Evolutionary conservation across 2,888 invertebrate species (phyloP).

Genomic region (Liodrosophila aerea): DNA sequence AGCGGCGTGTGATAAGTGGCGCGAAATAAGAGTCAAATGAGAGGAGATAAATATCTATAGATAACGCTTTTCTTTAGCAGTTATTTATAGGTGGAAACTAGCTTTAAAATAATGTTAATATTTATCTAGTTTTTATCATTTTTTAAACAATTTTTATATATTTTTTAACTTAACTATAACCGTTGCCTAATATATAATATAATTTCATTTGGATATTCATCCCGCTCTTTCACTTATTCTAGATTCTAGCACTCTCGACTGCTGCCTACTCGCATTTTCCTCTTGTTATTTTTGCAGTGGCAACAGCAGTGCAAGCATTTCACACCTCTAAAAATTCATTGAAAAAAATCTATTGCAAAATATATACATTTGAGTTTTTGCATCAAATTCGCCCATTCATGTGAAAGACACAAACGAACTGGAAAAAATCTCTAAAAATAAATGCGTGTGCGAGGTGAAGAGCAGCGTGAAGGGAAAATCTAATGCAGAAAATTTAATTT

Average conservation of each 20-base stretch:
- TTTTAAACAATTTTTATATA: not conserved
- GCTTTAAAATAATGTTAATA: too few species aligned
- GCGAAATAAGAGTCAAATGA: too few species aligned
- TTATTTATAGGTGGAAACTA: too few species aligned
- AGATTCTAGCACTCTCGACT: not conserved
- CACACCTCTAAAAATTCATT: conserved; percentile 59
- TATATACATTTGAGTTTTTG: conserved; percentile 35
- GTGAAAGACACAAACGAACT: conserved; percentile 55
- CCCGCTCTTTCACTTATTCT: not conserved
- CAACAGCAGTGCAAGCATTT: conserved; percentile 47
- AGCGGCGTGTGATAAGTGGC: too few species aligned
- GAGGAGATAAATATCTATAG: not conserved
- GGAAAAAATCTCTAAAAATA: conserved; percentile 57
- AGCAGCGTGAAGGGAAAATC: conserved; percentile 22
- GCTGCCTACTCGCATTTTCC: not conserved
- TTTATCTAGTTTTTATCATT: too few species aligned
- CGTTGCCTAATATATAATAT: too few species aligned
- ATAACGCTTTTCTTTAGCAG: too few species aligned
- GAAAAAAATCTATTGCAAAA: conserved; percentile 55
- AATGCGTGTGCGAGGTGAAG: conserved; percentile 19
- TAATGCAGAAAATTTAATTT: conserved; percentile 53
- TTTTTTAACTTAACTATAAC: not conserved
- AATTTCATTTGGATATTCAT: too few species aligned
- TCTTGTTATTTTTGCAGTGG: conserved; percentile 1
- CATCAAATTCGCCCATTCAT: conserved; percentile 52